These are phyloP conservation scores for Parnassius mnemosyne DNA, from an alignment of 2,888 invertebrate genomes.

Conservation along the genomic window DNA sequence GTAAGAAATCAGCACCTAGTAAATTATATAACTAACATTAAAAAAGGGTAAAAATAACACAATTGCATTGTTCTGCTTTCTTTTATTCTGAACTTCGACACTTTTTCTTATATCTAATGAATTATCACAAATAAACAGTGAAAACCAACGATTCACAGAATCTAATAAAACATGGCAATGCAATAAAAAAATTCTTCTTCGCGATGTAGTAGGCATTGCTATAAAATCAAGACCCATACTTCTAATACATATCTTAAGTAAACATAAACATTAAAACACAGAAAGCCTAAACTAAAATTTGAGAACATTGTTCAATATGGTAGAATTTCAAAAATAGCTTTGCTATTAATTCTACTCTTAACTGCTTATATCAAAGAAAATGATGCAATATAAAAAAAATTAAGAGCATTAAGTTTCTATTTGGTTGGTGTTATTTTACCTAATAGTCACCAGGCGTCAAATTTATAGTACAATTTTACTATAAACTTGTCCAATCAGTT, in stretches of 20 bases:
- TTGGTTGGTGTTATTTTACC: background rate
- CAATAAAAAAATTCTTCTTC: conserved; percentile 40
- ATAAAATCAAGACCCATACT: background rate
- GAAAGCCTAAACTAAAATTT: conserved; percentile 4
- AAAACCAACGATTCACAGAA: conserved; percentile 77
- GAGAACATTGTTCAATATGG: conserved; percentile 15
- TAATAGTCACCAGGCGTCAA: no score
- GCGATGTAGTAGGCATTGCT: conserved; percentile 3
- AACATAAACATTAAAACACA: background rate
- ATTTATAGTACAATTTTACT: no score
- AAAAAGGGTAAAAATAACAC: background rate
- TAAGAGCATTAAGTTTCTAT: background rate
- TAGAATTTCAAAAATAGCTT: conserved; percentile 14
- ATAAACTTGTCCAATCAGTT: no score
- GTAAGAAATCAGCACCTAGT: no score
- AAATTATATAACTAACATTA: no score
- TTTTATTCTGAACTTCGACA: conserved; percentile 57
- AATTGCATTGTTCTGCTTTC: conserved; percentile 31
- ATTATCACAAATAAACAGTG: conserved; percentile 77
- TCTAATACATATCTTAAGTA: conserved; percentile 6
- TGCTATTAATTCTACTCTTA: conserved; percentile 14
- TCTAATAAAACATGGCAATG: conserved; percentile 61
- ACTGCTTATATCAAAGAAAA: background rate
- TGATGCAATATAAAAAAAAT: background rate
- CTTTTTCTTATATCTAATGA: conserved; percentile 60